phyloP scores from a whole-genome alignment of 2,797 vertebrate genomes.

The Dallia pectoralis region DNA sequence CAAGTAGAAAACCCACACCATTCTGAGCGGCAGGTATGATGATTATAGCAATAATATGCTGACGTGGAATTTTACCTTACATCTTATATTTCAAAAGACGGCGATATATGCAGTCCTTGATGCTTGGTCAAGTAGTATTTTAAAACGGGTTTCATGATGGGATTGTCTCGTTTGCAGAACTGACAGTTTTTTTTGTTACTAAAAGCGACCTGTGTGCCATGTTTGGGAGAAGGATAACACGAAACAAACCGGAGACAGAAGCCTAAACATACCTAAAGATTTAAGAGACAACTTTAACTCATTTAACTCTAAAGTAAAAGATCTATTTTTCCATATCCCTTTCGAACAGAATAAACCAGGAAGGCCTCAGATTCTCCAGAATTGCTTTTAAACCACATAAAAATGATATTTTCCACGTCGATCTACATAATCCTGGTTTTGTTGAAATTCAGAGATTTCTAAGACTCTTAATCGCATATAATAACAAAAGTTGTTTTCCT shows the following conservation, averaged over 20 bases:
- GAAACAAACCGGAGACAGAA: background rate
- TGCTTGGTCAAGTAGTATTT: background rate
- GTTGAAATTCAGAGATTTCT: background rate
- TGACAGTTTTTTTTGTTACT: background rate
- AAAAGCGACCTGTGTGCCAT: background rate
- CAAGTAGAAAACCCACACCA: background rate
- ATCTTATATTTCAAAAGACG: background rate
- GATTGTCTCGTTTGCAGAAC: background rate
- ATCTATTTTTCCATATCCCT: background rate
- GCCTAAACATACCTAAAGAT: background rate
- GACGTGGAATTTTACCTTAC: background rate
- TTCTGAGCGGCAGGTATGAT: background rate
- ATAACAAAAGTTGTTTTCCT: too few species aligned
- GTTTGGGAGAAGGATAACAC: background rate
- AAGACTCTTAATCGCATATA: background rate
- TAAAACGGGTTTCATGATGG: background rate
- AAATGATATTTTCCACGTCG: background rate
- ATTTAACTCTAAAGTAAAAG: constrained; percentile 1
- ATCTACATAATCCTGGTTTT: constrained; percentile 5
- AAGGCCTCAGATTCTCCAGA: background rate
- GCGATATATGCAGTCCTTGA: background rate
- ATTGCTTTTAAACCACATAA: background rate
- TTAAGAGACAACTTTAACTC: background rate
- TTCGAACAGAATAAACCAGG: background rate
- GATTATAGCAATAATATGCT: too few species aligned